A percentile compares a stretch with the other conserved stretches of the same genome.
These are phyloP conservation scores for Drosophila macrospina DNA, from an alignment of 2,888 invertebrate genomes.

Conservation along the genomic window DNA sequence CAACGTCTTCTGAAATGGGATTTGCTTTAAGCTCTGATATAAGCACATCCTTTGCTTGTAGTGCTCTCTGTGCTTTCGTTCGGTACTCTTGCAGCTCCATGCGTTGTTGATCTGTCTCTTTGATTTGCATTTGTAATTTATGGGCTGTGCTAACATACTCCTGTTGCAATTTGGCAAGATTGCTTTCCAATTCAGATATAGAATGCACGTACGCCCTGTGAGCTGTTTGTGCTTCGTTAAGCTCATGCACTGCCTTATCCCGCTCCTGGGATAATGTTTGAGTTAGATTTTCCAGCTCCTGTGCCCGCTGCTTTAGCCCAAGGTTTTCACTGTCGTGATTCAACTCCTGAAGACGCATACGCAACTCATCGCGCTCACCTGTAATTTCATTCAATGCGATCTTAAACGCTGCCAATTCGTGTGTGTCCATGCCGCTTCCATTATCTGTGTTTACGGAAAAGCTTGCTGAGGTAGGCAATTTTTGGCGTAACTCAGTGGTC, in stretches of 20 bases:
- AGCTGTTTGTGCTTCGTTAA: slow-evolving; percentile 61
- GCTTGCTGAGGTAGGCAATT: slow-evolving; percentile 56
- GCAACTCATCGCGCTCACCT: slow-evolving; percentile 81
- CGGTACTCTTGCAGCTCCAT: slow-evolving; percentile 91
- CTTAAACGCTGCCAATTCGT: slow-evolving; percentile 81
- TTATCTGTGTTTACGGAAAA: slow-evolving; percentile 45
- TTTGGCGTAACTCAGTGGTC: slow-evolving; percentile 53
- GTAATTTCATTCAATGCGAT: slow-evolving; percentile 82
- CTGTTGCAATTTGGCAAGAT: slow-evolving; percentile 85
- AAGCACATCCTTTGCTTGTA: slow-evolving; percentile 91
- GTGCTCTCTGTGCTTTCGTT: slow-evolving; percentile 91
- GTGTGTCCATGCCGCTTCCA: slow-evolving; percentile 46
- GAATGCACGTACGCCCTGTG: slow-evolving; percentile 81
- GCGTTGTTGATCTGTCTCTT: slow-evolving; percentile 85
- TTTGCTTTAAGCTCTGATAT: slow-evolving; percentile 87
- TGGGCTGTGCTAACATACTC: slow-evolving; percentile 85
- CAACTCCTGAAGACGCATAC: slow-evolving; percentile 65
- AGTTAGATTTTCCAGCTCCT: slow-evolving; percentile 72
- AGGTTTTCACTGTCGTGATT: slow-evolving; percentile 76
- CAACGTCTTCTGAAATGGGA: slow-evolving; percentile 20
- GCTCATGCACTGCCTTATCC: slow-evolving; percentile 69
- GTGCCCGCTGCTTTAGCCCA: slow-evolving; percentile 62
- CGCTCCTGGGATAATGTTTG: slow-evolving; percentile 73
- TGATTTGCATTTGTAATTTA: slow-evolving; percentile 86
- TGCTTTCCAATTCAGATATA: slow-evolving; percentile 83